Base-by-base conservation (phyloP, 2,888 invertebrate genomes). In the Orthosia gracilis region DNA sequence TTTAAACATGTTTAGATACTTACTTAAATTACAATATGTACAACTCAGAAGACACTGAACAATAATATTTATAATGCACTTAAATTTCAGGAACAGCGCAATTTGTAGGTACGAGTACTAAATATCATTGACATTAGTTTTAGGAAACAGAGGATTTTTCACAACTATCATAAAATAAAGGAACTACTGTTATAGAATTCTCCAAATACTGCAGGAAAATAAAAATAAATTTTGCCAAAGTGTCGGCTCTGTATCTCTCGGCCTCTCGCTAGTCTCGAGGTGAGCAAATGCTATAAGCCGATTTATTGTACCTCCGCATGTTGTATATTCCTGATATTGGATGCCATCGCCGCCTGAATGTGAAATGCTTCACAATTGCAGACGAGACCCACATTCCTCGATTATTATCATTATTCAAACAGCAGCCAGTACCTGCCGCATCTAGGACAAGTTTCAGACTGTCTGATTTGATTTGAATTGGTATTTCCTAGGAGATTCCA, bases 231-330 rank as follows among this genome's bases (percentile, higher is more conserved):
- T 23, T 57, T 3, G 13, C 13, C 17, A 4, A 59, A 83, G n/a
- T 54, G 59, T 70, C 86, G 47, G 23, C 62, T 79, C 84, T 84
- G 31, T 49, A 45, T 45, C 17, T 68, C 49, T 23, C 40, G 58
- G 31, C 31, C 18, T 68, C 49, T 23, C 40, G 55, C 57, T 66
- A 58, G 64, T 63, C 71, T 73, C 45, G 47, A 21, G 63, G 47
- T 59, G 12, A 49, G 61, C 68, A 72, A 82, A 75, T 66, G 73
- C 73, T 73, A 68, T 72, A 83, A 61, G 62, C 78, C 78, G 84
- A 76, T 82, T 82, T 79, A 80, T 80, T 83, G 82, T 80, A 73
- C 74, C 73, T 74, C 64, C 63, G 70, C 68, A 70, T 78, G 80
- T 83, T 77, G 81, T 47, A 47, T 18, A 49, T 23, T 17, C 18